Evolutionary conservation across 1,140 invertebrate species (phyloP), one percentile per base, ranked within the genome.

Genomic region (Drosophila quadrilineata): DNA sequence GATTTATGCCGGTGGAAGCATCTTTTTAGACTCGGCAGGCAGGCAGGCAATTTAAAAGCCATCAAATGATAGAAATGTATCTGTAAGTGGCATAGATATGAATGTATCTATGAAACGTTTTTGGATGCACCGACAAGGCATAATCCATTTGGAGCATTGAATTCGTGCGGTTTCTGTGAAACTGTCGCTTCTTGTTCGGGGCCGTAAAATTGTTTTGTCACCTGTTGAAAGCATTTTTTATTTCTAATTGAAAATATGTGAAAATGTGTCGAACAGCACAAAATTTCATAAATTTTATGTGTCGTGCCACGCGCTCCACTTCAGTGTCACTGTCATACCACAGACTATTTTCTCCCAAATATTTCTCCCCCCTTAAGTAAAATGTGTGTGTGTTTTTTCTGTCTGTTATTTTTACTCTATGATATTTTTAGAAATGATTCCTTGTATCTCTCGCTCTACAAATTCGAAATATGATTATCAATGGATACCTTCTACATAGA

Each of bases 161-260:
- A 35, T 71, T 71, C 62, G 56, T 71, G 73, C 24, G 60, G 60
- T 66, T 58, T 57, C 24, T 14, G n/a, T 28, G 41, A 12, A 45
- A 16, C 41, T 63, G 6, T 16, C 29, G 22, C 12, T 14, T 14
- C 16, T 36, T 16, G 8, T 36, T 21, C 1, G 3, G 21, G 35
- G 28, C 45, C 70, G 31, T 69, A 40, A 79, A 85, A 71, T 71
- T 85, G 79, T 77, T 84, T 77, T 77, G 69, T 82, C 77, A 82
- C 79, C 77, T 82, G 77, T 85, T 82, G 60, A 64, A 66, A 71
- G 75, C 79, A 85, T 85, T 77, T 84, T 76, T 77, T 84, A 84
- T 84, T 66, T 67, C 64, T 58, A 70, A 73, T 74, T 77, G 64
- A 70, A 68, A 63, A 72, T 54, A 56, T 71, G 24, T 46, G 56